Evolutionary conservation across 2,797 vertebrate species (phyloP), one percentile per base, ranked within the genome.

Genomic region (Mus minutoides): DNA sequence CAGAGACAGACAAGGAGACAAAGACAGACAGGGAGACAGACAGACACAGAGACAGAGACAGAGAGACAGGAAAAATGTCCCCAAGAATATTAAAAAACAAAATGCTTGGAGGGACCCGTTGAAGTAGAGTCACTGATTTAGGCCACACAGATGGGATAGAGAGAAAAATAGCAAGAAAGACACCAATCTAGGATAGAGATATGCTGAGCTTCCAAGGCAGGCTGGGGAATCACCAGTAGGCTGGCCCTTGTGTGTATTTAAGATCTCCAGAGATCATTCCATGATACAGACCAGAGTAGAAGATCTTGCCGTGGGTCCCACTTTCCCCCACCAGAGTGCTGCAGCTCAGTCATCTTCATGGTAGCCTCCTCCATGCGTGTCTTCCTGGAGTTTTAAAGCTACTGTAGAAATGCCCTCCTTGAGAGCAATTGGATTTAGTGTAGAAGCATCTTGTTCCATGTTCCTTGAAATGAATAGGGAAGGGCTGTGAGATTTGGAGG

Each of bases 361-460:
- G 46, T 69, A 64, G 62, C 37, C 58, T 95, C 86, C 62, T 60
- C 80, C 88, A 24, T 9, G 43, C 56, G 77, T 46, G 86, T 21
- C 40, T 52, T 77, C 58, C 76, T 82, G 85, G 75, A 95, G 75
- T 80, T 96, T 88, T 83, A 82, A 96, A 62, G 82, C 75, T 64
- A 24, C 77, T 88, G 89, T 37, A 91, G 73, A 95, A 78, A 86
- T 82, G 67, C 90, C 82, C 37, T 94, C 40, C 16, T 92, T 82
- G 69, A 95, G 52, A 54, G 87, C 60, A 21, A 43, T 52, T 60
- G 75, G 64, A 87, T n/a, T 43, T 78, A 52, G 22, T 31, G 10
- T 93, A 58, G 54, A 87, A 85, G 29, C 43, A 91, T 90, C 85
- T 91, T 90, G 88, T 69, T 31, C 69, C 14, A 37, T 60, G 84